phyloP scores from a whole-genome alignment of 2,797 vertebrate species.

The Chanos chanos region DNA sequence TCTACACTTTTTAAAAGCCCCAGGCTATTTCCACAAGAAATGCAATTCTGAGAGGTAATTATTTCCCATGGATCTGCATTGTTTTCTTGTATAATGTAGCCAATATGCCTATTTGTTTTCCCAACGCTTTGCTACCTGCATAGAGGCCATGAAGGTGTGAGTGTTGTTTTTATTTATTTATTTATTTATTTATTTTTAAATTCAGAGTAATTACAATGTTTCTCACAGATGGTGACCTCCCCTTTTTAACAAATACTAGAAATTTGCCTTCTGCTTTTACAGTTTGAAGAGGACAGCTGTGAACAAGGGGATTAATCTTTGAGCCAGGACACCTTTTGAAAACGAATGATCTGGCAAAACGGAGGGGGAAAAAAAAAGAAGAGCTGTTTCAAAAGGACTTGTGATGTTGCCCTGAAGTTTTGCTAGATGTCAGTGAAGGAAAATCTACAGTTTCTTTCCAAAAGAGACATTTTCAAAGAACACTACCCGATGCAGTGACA shows the following conservation, averaged over 20 bases:
- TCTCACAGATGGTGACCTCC: slow-evolving; percentile 46
- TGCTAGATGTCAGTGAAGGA: no score
- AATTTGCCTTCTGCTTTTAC: neutral
- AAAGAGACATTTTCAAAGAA: no score
- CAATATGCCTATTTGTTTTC: slow-evolving; percentile 22
- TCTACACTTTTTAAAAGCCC: slow-evolving; percentile 35
- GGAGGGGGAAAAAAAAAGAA: no score
- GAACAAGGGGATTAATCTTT: neutral
- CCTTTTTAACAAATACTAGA: slow-evolving; percentile 34
- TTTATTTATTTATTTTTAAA: slow-evolving; percentile 30
- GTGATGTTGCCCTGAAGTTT: no score
- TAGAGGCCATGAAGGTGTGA: neutral
- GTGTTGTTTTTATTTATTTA: neutral
- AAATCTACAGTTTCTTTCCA: no score
- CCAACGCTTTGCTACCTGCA: neutral
- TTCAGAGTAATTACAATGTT: slow-evolving; percentile 31
- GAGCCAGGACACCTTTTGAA: neutral
- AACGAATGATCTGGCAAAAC: no score
- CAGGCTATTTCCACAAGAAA: slow-evolving; percentile 33
- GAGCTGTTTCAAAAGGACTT: no score
- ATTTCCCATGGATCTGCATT: slow-evolving; percentile 27
- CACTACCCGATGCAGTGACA: no score
- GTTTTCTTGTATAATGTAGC: slow-evolving; percentile 27
- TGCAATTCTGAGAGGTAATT: slow-evolving; percentile 33
- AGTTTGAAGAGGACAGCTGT: slow-evolving; percentile 41